A percentile compares a stretch with the other conserved stretches of the same genome.
Conservation (phyloP, 2,888 invertebrate genomes). For the Pseudanteris insignis region DNA sequence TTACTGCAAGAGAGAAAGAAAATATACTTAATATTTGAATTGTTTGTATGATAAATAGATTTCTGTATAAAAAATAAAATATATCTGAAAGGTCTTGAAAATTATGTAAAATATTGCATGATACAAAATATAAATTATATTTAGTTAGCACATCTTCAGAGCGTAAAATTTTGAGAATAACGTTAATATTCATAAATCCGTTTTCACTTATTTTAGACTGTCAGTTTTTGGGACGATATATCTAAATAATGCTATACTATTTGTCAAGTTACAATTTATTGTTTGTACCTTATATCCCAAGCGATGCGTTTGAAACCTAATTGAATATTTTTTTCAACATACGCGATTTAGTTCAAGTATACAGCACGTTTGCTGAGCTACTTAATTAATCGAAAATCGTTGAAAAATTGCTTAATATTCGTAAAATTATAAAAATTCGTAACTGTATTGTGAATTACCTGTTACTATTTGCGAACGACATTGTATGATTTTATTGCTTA, state of each 20-base stretch:
- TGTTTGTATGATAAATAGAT: too few species aligned
- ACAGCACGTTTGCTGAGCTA: too few species aligned
- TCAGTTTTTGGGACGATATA: conserved; percentile 17
- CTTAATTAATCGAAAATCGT: too few species aligned
- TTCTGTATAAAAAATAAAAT: too few species aligned
- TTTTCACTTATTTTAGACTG: conserved; percentile 22
- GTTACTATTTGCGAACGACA: conserved; percentile 6
- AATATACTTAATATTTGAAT: too few species aligned
- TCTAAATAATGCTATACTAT: conserved; percentile 5
- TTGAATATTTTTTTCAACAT: conserved; percentile 12
- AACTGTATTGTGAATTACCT: conserved; percentile 8
- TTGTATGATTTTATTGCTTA: background rate
- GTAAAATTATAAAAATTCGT: too few species aligned
- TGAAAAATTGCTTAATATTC: too few species aligned
- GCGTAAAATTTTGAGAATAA: conserved; percentile 40
- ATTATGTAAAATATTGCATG: conserved; percentile 8
- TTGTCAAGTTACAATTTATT: conserved; percentile 15
- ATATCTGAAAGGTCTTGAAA: conserved; percentile 35
- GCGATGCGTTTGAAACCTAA: conserved; percentile 17
- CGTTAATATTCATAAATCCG: conserved; percentile 11
- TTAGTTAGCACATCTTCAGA: conserved; percentile 37
- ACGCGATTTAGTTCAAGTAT: conserved; percentile 7
- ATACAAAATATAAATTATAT: conserved; percentile 2
- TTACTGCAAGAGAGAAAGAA: too few species aligned
- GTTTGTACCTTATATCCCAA: conserved; percentile 23